A percentile compares a stretch with the other conserved stretches of the same genome.
Conservation (phyloP, 2,113 vertebrate genomes). For the Oceanodroma tethys region DNA sequence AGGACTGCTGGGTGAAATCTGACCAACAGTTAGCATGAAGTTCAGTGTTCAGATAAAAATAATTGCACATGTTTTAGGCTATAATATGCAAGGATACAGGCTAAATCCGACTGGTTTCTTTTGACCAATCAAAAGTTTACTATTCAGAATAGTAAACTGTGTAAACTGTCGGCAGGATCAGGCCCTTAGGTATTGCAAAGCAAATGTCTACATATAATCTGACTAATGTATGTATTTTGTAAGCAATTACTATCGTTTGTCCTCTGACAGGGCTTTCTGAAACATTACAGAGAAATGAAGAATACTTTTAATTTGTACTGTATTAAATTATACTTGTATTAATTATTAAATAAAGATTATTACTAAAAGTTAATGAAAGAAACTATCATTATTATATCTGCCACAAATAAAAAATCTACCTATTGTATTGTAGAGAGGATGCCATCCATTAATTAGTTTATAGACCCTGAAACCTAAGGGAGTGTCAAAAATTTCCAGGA, state of each 20-base stretch:
- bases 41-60: not conserved
- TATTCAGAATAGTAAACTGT: not conserved
- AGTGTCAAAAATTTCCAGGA: not conserved
- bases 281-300: slow-evolving; percentile 44
- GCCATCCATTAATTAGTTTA: slow-evolving; percentile 17
- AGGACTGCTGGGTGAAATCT: not conserved
- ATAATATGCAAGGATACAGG: not conserved
- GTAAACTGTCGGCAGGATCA: not conserved
- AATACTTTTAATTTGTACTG: slow-evolving; percentile 55
- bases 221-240: slow-evolving; percentile 19
- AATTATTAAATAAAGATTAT: slow-evolving; percentile 67
- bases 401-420: slow-evolving; percentile 58
- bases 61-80: not conserved
- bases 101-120: not conserved
- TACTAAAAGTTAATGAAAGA: slow-evolving; percentile 56
- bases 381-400: slow-evolving; percentile 48
- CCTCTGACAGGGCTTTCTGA: slow-evolving; percentile 35
- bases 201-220: not conserved
- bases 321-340: slow-evolving; percentile 58
- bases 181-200: not conserved
- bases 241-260: not conserved
- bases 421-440: not conserved
- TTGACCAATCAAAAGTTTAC: not conserved
- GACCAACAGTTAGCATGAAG: not conserved
- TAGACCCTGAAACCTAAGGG: not conserved